A percentile compares a stretch with the other conserved stretches of the same genome.
Evolutionary conservation across 1,140 invertebrate genomes (phyloP).

Genomic region (Cyphomyrmex costatus): DNA sequence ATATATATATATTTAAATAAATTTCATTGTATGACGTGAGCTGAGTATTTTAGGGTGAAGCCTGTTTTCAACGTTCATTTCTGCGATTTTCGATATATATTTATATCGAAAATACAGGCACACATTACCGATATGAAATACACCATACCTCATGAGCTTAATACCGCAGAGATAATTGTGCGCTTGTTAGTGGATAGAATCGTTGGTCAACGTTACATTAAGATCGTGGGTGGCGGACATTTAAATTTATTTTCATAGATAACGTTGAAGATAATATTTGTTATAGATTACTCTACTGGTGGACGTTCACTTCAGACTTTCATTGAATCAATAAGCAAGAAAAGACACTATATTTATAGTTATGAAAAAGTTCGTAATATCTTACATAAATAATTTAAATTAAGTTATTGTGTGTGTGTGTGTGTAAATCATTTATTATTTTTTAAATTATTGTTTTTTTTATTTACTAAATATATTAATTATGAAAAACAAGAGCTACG

Average conservation of each 20-base stretch:
- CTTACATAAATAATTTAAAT: slow-evolving; percentile 9
- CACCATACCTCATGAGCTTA: slow-evolving; percentile 75
- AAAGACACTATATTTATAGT: neutral
- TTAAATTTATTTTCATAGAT: slow-evolving; percentile 44
- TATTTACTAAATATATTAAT: too few relatives aligned
- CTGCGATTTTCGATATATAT: neutral
- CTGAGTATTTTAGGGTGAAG: slow-evolving; percentile 45
- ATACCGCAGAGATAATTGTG: slow-evolving; percentile 70
- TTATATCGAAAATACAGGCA: neutral
- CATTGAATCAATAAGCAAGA: slow-evolving; percentile 31
- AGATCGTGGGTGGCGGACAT: slow-evolving; percentile 33
- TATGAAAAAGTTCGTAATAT: neutral
- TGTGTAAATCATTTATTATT: neutral
- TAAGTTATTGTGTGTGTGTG: neutral
- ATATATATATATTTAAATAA: slow-evolving; percentile 36
- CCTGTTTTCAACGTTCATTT: slow-evolving; percentile 5
- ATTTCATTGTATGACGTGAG: slow-evolving; percentile 30
- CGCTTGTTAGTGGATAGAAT: slow-evolving; percentile 72
- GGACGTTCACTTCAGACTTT: neutral
- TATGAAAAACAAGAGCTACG: too few relatives aligned
- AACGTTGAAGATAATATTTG: slow-evolving; percentile 8
- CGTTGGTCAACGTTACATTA: slow-evolving; percentile 65
- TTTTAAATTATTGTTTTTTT: neutral
- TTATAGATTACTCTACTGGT: neutral
- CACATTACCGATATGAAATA: slow-evolving; percentile 65